Conservation (phyloP, 2,888 invertebrate species). For the Drosophila borborema region DNA sequence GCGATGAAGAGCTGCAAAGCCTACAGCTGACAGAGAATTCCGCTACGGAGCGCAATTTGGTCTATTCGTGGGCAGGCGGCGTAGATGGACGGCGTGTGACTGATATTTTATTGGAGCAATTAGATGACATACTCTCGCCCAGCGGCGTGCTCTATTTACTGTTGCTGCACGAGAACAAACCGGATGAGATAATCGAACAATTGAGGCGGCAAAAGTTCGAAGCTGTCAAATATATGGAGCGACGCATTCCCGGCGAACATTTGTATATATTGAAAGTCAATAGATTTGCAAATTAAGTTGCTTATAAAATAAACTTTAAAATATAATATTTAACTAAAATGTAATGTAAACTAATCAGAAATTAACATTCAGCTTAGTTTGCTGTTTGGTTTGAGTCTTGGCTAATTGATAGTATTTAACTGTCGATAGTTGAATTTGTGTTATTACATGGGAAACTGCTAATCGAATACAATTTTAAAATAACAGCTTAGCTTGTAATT, state of each 20-base stretch:
- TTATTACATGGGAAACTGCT: neutral
- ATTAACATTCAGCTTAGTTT: neutral
- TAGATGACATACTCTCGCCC: constrained; percentile 90
- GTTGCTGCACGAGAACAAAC: constrained; percentile 95
- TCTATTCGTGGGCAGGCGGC: constrained; percentile 91
- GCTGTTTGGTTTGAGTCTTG: constrained; percentile 1
- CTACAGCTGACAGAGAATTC: constrained; percentile 17
- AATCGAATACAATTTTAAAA: neutral
- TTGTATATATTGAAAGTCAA: constrained; percentile 92
- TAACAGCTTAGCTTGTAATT: no score
- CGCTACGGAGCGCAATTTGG: constrained; percentile 53
- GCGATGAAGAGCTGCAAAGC: constrained; percentile 88
- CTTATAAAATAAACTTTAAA: constrained; percentile 24
- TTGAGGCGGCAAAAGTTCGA: constrained; percentile 87
- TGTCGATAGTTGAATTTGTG: neutral
- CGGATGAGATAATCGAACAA: constrained; percentile 88
- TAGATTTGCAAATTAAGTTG: constrained; percentile 32
- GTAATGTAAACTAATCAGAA: neutral
- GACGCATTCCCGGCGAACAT: constrained; percentile 94
- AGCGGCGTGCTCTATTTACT: constrained; percentile 94
- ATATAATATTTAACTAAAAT: neutral
- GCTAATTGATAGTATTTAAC: neutral
- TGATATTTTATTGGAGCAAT: constrained; percentile 89
- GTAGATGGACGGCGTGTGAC: constrained; percentile 91
- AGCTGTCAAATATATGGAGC: constrained; percentile 88